Base-by-base conservation (phyloP, 2,888 invertebrate genomes). In the Ennomos fuscantarius region DNA sequence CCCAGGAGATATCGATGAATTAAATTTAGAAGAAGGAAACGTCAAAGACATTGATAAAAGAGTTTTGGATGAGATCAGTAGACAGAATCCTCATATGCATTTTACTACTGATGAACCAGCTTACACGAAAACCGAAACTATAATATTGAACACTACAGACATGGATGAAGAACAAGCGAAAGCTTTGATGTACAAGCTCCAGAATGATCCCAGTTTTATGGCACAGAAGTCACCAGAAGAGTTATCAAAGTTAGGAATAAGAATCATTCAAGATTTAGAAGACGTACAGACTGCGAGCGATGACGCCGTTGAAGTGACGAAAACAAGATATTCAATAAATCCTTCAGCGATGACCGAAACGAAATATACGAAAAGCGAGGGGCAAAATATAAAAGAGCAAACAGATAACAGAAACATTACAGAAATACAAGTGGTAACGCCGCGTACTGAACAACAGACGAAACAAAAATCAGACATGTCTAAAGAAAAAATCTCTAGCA, bases 401-500 rank as follows among this genome's bases (percentile, higher is more conserved):
- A 82, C 93, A 72, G 94, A 95, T 31, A 95, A 95, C 9, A 53
- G 53, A 46, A 59, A 59, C 73, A 93, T 96, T 34, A 96, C 95
- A 39, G 96, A 96, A 85, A 96, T 96, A 56, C 95, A 95, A 83
- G 95, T 96, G 0, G 84, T 94, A 1, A 93, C 94, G 11, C 93
- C 93, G 6, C 85, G 87, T 42, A 89, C 79, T 51, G 93, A 84
- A 65, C 87, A 86, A 67, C 41, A 50, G 37, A 67, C 70, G 12
- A 81, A 80, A 62, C 74, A 84, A 49, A 80, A 81, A 72, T 62
- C 80, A 15, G 74, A 79, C 65, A 42, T 69, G 52, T 73, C 66
- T 33, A 84, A 82, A 79, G 82, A 87, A 59, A 89, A 89, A 77
- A 73, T 88, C 52, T 73, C 83, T 35, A 86, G 87, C 64, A 89